These are phyloP conservation scores for Recurvirostra avosetta DNA, from an alignment of 2,113 vertebrate species.

Conservation along the genomic window DNA sequence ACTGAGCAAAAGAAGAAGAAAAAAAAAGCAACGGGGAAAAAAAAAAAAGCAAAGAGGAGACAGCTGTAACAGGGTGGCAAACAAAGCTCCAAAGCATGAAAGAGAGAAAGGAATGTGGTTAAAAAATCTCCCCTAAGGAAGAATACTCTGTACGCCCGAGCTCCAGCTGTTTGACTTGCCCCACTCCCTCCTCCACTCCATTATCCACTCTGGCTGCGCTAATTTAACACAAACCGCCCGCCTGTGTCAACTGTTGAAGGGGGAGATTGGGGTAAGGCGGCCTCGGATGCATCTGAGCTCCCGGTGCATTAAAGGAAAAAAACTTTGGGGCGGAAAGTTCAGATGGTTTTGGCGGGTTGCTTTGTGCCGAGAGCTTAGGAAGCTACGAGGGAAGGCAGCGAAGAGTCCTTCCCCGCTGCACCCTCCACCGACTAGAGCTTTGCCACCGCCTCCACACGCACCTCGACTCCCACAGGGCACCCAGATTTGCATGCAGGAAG, in stretches of 20 bases:
- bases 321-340: conserved; percentile 50
- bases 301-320: background rate
- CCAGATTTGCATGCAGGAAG: conserved; percentile 24
- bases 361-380: conserved; percentile 18
- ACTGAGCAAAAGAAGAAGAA: background rate
- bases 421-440: background rate
- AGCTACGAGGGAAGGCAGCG: background rate
- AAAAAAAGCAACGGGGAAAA: background rate
- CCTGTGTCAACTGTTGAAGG: conserved; percentile 57
- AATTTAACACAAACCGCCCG: conserved; percentile 48
- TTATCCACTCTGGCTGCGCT: conserved; percentile 41
- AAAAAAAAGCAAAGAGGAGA: background rate
- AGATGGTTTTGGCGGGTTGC: background rate
- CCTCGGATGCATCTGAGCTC: background rate
- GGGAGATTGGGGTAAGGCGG: background rate
- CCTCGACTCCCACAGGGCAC: background rate
- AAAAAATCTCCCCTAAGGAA: conserved; percentile 68
- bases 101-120: conserved; percentile 66
- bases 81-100: conserved; percentile 64
- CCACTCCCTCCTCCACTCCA: conserved; percentile 56
- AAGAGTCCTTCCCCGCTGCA: background rate
- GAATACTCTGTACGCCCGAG: conserved; percentile 19
- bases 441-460: background rate
- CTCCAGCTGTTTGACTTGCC: conserved; percentile 58
- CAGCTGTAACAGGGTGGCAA: conserved; percentile 48